Evolutionary conservation across 2,888 invertebrate species (phyloP), one percentile per base, ranked within the genome.

Genomic region (Himalopsyche tibetana): DNA sequence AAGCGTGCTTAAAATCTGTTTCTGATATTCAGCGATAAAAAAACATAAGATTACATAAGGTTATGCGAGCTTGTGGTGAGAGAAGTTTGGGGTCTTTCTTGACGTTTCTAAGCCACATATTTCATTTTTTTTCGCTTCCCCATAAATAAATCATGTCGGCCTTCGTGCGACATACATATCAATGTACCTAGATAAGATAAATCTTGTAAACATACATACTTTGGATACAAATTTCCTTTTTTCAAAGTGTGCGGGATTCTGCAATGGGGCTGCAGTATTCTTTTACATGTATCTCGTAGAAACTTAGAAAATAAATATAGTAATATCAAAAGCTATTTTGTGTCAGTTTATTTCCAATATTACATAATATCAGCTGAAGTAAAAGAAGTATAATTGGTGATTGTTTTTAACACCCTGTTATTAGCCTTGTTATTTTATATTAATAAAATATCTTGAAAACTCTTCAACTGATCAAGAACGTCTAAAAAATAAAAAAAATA

Each of bases 71-170:
- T 5, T 19, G 19, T 28, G 63, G 4, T 63, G 56, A 19, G 63
- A 63, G 63, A 28, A 63, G 63, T n/a, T 28, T 28, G 63, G 63
- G 19, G 63, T 63, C 63, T 63, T 63, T 63, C 15, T 19, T 19
- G 63, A 63, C 63, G 28, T 63, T 63, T 63, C 63, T 63, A 63
- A 63, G 63, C 63, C 63, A 63, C 19, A 63, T 63, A 63, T 63
- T 63, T 63, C 63, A 63, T 63, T 63, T 63, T 28, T 63, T 63
- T 63, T 63, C 63, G 63, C 63, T 8, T 19, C 63, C 63, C 63
- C 63, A 63, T 63, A 19, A 63, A 63, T 63, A 63, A 63, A 63
- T 63, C 63, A 63, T 19, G 63, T 63, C 15, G 63, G 63, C 63
- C 63, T 11, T 19, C 63, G 19, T 19, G 63, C 28, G 63, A 63